Evolutionary conservation across 2,113 vertebrate species (phyloP), one percentile per base, ranked within the genome.

Genomic region (Saccopteryx leptura): DNA sequence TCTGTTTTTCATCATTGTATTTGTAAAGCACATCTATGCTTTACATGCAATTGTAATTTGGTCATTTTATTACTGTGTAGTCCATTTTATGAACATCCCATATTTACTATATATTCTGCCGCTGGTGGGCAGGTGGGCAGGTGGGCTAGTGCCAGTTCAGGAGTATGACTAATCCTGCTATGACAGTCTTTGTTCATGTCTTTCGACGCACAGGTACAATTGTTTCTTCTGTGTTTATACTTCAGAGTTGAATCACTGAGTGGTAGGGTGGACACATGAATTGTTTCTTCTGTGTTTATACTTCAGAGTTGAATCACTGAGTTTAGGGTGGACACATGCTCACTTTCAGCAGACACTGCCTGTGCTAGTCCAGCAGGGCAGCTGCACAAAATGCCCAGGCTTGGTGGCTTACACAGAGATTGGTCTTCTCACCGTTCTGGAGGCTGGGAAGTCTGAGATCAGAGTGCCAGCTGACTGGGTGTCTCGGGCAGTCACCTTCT

Each of bases 221-320:
- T 65, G 50, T 90, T 88, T 66, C 85, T 85, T 85, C 78, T 68
- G 46, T 69, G 52, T 88, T 85, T 94, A 86, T 60, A 28, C 71
- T n/a, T 58, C 19, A 12, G 9, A 50, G 12, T 66, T 9, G 0
- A 88, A n/a, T 81, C 31, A 14, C 46, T 88, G 78, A 84, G 56
- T 76, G 58, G 18, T 17, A 65, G 66, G 9, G 4, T 94, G 71
- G 39, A 39, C 39, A 39, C 39, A 39, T 39, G 39, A 26, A 8
- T 60, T 65, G 50, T 90, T 88, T 66, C 85, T 85, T 85, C 78
- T 68, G 46, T 69, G 52, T 88, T 85, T 94, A 86, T 60, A 28
- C 71, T n/a, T 58, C 19, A 9, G 9, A 50, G 12, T 66, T 9
- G 0, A 88, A n/a, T 81, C 31, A 14, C 46, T 88, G 78, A 84